A percentile compares a stretch with the other conserved stretches of the same genome.
phyloP scores from a whole-genome alignment of 2,888 invertebrate species.

The Nemurella pictetii region DNA sequence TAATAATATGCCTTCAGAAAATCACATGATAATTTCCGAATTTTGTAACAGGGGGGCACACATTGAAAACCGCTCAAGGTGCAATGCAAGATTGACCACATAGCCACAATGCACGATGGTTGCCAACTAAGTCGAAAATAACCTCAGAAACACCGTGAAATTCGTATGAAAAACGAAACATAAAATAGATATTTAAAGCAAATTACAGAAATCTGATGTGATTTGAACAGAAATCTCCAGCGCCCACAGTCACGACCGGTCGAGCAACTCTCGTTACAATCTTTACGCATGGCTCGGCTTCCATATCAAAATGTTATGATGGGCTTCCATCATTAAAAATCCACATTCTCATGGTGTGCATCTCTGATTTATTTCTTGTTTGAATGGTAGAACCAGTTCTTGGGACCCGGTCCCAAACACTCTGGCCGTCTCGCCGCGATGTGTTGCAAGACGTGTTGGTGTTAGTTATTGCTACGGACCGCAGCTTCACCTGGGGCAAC shows the following conservation, averaged over 20 bases:
- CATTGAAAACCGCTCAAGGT: background rate
- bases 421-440: background rate
- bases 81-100: background rate
- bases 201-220: background rate
- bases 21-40: background rate
- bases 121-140: background rate
- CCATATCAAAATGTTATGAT: conserved; percentile 13
- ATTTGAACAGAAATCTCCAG: background rate
- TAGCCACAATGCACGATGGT: background rate
- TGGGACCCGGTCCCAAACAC: background rate
- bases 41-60: background rate
- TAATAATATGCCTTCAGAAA: background rate
- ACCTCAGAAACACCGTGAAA: background rate
- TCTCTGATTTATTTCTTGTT: conserved; percentile 27
- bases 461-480: conserved; percentile 7
- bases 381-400: conserved; percentile 11
- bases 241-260: background rate
- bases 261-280: background rate
- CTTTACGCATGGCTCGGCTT: background rate
- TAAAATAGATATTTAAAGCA: background rate
- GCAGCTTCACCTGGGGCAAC: conserved; percentile 13
- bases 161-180: background rate
- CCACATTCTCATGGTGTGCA: conserved; percentile 24
- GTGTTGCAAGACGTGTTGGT: conserved; percentile 6
- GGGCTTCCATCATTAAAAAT: conserved; percentile 16